Evolutionary conservation across 2,888 invertebrate genomes (phyloP), one percentile per base, ranked within the genome.

Genomic region (Trachelus iudaicus): DNA sequence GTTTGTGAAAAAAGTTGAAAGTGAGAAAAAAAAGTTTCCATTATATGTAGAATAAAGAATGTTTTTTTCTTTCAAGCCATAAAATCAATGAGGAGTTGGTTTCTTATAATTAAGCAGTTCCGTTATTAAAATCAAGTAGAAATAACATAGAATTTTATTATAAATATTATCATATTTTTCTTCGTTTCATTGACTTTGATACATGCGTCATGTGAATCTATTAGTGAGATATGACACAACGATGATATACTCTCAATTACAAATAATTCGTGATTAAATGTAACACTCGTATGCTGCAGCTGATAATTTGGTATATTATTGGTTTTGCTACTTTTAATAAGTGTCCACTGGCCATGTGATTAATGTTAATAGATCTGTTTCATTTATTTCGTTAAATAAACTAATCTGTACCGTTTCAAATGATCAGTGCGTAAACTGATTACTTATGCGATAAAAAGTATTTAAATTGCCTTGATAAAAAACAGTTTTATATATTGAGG

Each of bases 111-210:
- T 23, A 56, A 56, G 9, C 23, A 15, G 9, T 9, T 56, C 56
- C 56, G 56, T 56, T 79, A 68, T 73, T 75, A 76, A 80, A 56
- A 56, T 77, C 69, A 76, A 75, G 34, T 56, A 75, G 76, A 78
- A 81, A 81, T 40, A 73, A 78, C 77, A 81, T 78, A 79, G 40
- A 76, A 73, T 79, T 81, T 81, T 81, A 81, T 81, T 81, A 79
- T 69, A 81, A 81, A 81, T 75, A 77, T 75, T 76, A 79, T 4
- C 37, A 73, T 74, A 69, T 73, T 56, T 77, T 73, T 75, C 56
- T 69, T 76, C 75, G 76, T 79, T 73, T 76, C 78, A 73, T 76
- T 73, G 78, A 79, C 79, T 56, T 75, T 79, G 75, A 81, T 76
- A 81, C 76, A 81, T 9, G 23, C 23, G 56, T 56, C 56, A 56